These are phyloP conservation scores for Oligia fasciuncula DNA, from an alignment of 2,888 invertebrate species.

Conservation along the genomic window DNA sequence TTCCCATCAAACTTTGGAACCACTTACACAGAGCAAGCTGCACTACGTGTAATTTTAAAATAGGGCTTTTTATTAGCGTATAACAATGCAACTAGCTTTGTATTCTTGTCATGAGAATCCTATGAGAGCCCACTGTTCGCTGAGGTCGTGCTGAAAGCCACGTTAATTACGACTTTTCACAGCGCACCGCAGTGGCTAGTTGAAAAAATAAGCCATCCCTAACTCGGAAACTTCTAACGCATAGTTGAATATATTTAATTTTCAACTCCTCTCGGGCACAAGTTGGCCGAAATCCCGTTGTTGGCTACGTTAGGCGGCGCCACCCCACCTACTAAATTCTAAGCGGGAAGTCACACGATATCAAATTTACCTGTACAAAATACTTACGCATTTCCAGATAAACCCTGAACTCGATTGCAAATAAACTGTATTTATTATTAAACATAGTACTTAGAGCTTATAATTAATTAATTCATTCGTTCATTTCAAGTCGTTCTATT, in stretches of 20 bases:
- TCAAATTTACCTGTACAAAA: slow-evolving; percentile 53
- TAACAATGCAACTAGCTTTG: slow-evolving; percentile 73
- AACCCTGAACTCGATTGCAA: slow-evolving; percentile 6
- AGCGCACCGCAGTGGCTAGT: slow-evolving; percentile 68
- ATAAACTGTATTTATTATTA: slow-evolving; percentile 31
- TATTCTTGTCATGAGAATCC: slow-evolving; percentile 76
- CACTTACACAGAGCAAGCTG: slow-evolving; percentile 31
- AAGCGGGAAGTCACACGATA: slow-evolving; percentile 36
- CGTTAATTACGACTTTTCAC: slow-evolving; percentile 83
- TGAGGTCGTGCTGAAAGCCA: slow-evolving; percentile 76
- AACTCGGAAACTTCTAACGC: slow-evolving; percentile 62
- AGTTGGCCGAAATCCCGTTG: slow-evolving; percentile 62
- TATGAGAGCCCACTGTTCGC: slow-evolving; percentile 75
- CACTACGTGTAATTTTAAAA: slow-evolving; percentile 39
- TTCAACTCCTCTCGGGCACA: slow-evolving; percentile 67
- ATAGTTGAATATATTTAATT: slow-evolving; percentile 69
- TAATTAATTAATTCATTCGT: slow-evolving; percentile 30
- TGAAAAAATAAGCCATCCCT: slow-evolving; percentile 78
- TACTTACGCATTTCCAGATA: slow-evolving; percentile 26
- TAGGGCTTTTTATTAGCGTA: slow-evolving; percentile 66
- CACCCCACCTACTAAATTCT: slow-evolving; percentile 49
- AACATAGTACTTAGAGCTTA: slow-evolving; percentile 29
- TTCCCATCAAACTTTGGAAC: slow-evolving; percentile 47
- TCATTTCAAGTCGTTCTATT: slow-evolving; percentile 51
- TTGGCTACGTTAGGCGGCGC: slow-evolving; percentile 37